A percentile compares a stretch with the other conserved stretches of the same genome.
These are phyloP conservation scores for Biston betularia DNA, from an alignment of 2,888 invertebrate genomes.

Conservation along the genomic window DNA sequence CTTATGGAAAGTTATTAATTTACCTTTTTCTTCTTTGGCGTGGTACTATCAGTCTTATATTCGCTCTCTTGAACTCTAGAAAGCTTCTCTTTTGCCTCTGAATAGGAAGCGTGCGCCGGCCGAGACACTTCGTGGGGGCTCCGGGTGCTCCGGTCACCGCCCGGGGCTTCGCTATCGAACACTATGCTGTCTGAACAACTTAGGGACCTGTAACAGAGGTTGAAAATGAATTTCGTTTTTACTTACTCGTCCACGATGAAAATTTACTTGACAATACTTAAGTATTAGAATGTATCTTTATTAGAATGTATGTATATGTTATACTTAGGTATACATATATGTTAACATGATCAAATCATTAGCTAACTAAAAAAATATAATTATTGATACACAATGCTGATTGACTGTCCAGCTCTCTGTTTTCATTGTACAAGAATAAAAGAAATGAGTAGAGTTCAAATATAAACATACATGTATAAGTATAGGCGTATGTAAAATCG, in stretches of 20 bases:
- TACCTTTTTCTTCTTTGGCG: conserved; percentile 69
- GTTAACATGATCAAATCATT: too few species aligned
- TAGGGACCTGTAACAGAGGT: conserved; percentile 60
- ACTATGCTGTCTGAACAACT: conserved; percentile 80
- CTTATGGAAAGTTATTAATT: conserved; percentile 14
- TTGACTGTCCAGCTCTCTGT: conserved; percentile 69
- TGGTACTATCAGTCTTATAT: conserved; percentile 61
- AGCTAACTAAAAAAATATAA: too few species aligned
- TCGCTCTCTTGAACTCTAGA: conserved; percentile 70
- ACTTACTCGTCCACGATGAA: too few species aligned
- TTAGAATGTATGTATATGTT: too few species aligned
- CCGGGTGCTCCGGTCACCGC: conserved; percentile 12
- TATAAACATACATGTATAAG: too few species aligned
- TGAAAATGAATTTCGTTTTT: not conserved
- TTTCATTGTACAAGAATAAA: too few species aligned
- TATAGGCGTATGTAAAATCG: too few species aligned
- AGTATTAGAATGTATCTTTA: too few species aligned
- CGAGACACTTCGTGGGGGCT: not conserved
- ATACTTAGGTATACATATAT: too few species aligned
- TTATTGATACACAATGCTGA: too few species aligned
- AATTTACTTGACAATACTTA: too few species aligned
- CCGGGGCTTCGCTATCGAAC: conserved; percentile 69
- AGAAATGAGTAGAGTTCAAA: too few species aligned
- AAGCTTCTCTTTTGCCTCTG: conserved; percentile 57
- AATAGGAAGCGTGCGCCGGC: conserved; percentile 34